A percentile compares a stretch with the other conserved stretches of the same genome.
Conservation (phyloP, 1,140 invertebrate genomes). For the Heliconius melpomene region DNA sequence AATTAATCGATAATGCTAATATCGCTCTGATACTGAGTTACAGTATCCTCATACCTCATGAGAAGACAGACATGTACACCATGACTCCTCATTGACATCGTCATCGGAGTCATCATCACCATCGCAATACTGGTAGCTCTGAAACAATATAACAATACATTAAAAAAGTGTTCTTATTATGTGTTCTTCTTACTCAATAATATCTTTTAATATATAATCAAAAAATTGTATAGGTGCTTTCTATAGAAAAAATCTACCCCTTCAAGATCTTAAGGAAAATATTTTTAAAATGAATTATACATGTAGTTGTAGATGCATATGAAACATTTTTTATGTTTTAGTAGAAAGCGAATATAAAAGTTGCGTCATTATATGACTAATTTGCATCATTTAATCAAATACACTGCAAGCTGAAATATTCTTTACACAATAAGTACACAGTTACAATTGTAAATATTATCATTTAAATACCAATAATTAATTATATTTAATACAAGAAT, state of each 20-base stretch:
- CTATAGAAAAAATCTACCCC: too few relatives aligned
- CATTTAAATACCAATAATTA: background rate
- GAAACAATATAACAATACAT: conserved; percentile 30
- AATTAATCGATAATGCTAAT: too few relatives aligned
- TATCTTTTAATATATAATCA: too few relatives aligned
- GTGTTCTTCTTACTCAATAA: background rate
- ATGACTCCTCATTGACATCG: conserved; percentile 58
- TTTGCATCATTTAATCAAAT: background rate
- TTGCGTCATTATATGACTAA: background rate
- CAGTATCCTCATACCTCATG: conserved; percentile 54
- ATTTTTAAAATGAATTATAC: background rate
- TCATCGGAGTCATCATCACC: conserved; percentile 67
- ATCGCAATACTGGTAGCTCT: conserved; percentile 62
- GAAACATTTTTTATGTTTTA: background rate
- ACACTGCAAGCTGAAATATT: background rate
- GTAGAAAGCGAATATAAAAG: background rate
- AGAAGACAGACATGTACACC: conserved; percentile 71
- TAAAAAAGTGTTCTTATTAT: background rate
- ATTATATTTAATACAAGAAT: background rate
- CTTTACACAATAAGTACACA: background rate
- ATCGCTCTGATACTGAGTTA: background rate
- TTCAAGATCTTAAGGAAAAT: background rate
- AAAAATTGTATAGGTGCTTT: background rate
- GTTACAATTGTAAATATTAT: background rate
- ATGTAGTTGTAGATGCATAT: background rate